Percentiles rank a stretch among this genome's conserved stretches.
Evolutionary conservation across 1,140 invertebrate species (phyloP).

Genomic region (Drosophila auraria): DNA sequence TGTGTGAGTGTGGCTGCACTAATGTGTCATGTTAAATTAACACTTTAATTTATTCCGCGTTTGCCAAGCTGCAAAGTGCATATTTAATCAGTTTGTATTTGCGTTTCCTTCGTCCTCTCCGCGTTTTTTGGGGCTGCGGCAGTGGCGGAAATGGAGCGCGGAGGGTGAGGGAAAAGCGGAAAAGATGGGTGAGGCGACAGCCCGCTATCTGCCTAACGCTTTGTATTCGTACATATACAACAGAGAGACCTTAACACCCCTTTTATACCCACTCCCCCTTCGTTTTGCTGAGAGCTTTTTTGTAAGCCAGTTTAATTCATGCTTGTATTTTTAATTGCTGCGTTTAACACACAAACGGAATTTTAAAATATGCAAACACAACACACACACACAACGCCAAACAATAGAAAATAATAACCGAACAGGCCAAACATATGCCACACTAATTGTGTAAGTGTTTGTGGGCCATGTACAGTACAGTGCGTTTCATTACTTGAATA

Average conservation of each 20-base stretch:
- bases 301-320: constrained; percentile 79
- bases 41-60: constrained; percentile 85
- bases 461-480: neutral
- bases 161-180: neutral
- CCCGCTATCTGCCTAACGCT: constrained; percentile 36
- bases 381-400: constrained; percentile 49
- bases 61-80: constrained; percentile 81
- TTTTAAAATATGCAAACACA: constrained; percentile 71
- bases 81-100: constrained; percentile 84
- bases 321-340: constrained; percentile 81
- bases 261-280: neutral
- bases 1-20: constrained; percentile 64
- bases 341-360: constrained; percentile 77
- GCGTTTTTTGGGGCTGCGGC: constrained; percentile 36
- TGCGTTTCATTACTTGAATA: neutral
- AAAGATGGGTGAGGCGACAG: neutral
- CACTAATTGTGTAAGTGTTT: constrained; percentile 20
- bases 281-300: constrained; percentile 41
- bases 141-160: neutral
- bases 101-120: constrained; percentile 58
- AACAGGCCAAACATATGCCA: constrained; percentile 17
- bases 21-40: constrained; percentile 85
- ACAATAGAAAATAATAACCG: constrained; percentile 64
- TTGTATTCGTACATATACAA: constrained; percentile 33
- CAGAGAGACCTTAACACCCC: constrained; percentile 15